Evolutionary conservation across 23 tunicate genomes (phyloP).

Genomic region (Corella eumyota): DNA sequence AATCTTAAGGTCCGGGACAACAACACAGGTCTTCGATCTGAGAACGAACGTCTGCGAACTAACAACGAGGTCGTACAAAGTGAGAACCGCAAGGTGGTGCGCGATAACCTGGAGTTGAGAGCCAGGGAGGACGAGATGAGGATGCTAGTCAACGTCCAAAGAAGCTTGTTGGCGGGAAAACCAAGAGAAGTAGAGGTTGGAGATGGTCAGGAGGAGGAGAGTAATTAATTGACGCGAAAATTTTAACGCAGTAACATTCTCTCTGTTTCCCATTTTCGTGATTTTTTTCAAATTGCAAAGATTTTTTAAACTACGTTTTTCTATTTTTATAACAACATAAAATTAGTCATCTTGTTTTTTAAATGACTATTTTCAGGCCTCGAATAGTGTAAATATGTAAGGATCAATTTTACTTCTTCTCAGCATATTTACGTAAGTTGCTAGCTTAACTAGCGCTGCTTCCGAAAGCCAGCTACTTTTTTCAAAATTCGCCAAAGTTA

Average conservation of each 20-base stretch:
- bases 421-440: no score
- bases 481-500: no score
- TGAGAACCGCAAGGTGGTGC: conserved; percentile 52
- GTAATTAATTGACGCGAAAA: not conserved
- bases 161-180: conserved; percentile 63
- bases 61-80: conserved; percentile 42
- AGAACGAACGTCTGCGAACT: conserved; percentile 68
- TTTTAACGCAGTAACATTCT: not conserved
- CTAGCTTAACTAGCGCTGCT: no score
- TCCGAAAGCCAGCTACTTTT: no score
- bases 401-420: no score
- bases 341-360: no score
- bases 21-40: conserved; percentile 54
- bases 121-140: conserved; percentile 85
- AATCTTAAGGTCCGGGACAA: conserved; percentile 73
- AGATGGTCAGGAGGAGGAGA: conserved; percentile 21
- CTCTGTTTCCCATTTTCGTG: no score
- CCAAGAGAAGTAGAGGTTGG: conserved; percentile 31
- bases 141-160: conserved; percentile 74
- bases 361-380: no score
- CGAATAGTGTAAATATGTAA: no score
- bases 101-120: conserved; percentile 72
- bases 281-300: no score
- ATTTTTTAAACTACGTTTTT: no score
- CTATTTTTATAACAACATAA: no score